Base-by-base conservation (phyloP, 37 sponge, comb jelly and placozoan genomes). In the Halichondria panicea region DNA sequence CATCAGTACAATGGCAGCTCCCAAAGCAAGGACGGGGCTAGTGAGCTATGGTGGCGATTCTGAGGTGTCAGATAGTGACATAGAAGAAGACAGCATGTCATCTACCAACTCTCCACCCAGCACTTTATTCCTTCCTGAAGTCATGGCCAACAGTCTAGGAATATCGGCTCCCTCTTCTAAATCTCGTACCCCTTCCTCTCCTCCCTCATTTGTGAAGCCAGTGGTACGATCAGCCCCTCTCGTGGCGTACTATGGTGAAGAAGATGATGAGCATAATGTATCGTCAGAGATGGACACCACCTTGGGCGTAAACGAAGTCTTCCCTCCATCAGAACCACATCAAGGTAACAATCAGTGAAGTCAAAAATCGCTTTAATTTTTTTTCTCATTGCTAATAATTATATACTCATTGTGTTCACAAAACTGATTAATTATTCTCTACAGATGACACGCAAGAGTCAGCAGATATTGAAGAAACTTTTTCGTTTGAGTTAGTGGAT, bases 201-300 rank as follows among this genome's bases (percentile, higher is more conserved):
- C 71, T 48, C 68, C 70, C 12, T 30, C 56, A 11, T 68, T 68
- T 12, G 58, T 52, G 2, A 57, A 55, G 30, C 77, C 76, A 7
- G 55, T 75, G 2, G 82, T 87, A 9, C 81, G 81, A 37, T 36
- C 77, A 0, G 88, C 88, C 33, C 88, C 88, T 7, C 36, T 84
- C 30, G 88, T 87, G 24, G 88, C 66, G 41, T 86, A 86, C 9
- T 32, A 70, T 18, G 40, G 24, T 35, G 79, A 76, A 13, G 87
- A 79, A 15, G 86, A 85, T 22, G 86, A 85, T 7, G 86, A 70
- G 8, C 63, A 30, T 24, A 66, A 78, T 46, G 64, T 39, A 68
- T n/a, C 42, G 4, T 3, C 3, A 9, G 70, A 43, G 44, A 41
- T 55, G 36, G 30, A 22, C 48, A 18, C 41, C 19, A 4, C 19